phyloP scores from a whole-genome alignment of 2,797 vertebrate genomes.

The Pteropus rufus region DNA sequence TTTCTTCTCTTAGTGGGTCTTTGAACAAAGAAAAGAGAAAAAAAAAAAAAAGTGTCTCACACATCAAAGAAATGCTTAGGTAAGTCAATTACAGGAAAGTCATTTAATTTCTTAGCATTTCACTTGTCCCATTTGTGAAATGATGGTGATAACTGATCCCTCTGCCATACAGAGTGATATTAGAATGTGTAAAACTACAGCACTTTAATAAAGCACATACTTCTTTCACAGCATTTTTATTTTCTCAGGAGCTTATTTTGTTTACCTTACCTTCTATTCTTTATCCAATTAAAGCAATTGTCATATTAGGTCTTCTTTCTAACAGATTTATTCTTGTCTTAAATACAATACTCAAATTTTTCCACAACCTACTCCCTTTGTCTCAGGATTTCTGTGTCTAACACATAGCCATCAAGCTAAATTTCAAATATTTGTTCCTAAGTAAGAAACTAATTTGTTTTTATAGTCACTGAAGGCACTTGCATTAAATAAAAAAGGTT shows the following conservation, averaged over 20 bases:
- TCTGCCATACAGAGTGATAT: background rate
- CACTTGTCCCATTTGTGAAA: background rate
- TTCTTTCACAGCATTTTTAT: background rate
- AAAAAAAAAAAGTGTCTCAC: background rate
- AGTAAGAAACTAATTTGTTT: constrained; percentile 29
- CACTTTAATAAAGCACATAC: background rate
- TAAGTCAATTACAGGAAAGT: background rate
- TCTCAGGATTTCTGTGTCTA: constrained; percentile 16
- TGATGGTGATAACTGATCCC: background rate
- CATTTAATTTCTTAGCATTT: background rate
- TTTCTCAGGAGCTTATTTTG: background rate
- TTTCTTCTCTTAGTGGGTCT: background rate
- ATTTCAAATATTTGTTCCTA: constrained; percentile 40
- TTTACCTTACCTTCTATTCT: background rate
- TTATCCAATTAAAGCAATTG: background rate
- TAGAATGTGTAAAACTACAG: background rate
- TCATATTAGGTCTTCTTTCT: background rate
- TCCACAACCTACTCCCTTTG: background rate
- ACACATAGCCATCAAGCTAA: constrained; percentile 52
- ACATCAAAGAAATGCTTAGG: background rate
- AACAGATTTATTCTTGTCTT: constrained; percentile 39
- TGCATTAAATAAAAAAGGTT: constrained; percentile 46
- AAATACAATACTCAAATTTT: constrained; percentile 23
- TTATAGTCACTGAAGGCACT: constrained; percentile 39
- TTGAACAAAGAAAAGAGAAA: background rate